phyloP scores from a whole-genome alignment of 2,888 invertebrate species.

The Petrolisthes manimaculis region DNA sequence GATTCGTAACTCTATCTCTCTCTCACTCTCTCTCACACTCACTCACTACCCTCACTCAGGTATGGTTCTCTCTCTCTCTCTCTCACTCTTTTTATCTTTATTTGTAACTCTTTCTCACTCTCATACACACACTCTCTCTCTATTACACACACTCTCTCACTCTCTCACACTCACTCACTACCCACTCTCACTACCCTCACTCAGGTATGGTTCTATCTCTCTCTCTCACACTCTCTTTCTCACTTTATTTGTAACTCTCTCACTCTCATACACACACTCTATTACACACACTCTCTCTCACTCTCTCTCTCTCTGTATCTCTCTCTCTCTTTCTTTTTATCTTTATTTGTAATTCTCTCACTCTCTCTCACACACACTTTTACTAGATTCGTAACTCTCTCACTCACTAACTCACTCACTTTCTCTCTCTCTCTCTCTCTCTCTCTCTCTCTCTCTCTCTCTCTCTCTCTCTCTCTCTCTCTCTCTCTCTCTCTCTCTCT shows the following conservation, averaged over 20 bases:
- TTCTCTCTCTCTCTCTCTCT: background rate
- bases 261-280: background rate
- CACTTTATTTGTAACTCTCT: background rate
- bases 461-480: slow-evolving; percentile 4
- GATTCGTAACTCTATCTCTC: background rate
- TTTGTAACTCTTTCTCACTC: background rate
- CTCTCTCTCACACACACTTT: background rate
- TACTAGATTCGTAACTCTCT: background rate
- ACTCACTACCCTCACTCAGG: background rate
- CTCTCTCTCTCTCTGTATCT: slow-evolving; percentile 12
- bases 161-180: background rate
- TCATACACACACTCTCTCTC: background rate
- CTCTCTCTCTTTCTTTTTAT: no score
- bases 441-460: background rate
- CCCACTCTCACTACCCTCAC: no score
- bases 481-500: slow-evolving; percentile 3
- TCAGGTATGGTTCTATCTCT: background rate
- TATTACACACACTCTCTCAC: background rate
- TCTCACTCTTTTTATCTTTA: background rate
- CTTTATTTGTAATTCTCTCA: no score
- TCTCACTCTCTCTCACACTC: background rate
- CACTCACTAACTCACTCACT: background rate
- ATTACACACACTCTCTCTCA: background rate
- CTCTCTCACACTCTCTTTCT: slow-evolving; percentile 1
- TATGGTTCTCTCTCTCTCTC: background rate